These are phyloP conservation scores for Meloidogyne hapla DNA, from an alignment of 1,140 invertebrate genomes.

Conservation along the genomic window DNA sequence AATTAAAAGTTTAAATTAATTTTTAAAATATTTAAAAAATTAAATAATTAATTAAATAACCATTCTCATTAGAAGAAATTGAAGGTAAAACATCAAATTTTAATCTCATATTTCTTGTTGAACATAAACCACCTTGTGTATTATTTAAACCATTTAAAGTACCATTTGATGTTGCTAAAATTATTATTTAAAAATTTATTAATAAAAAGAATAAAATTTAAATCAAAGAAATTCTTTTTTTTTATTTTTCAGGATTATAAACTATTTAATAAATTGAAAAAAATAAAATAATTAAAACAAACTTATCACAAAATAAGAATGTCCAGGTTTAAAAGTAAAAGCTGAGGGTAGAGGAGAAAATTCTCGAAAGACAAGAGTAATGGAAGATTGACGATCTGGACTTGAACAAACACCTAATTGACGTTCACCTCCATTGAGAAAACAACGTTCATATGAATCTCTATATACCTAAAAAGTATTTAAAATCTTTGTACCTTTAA, in stretches of 20 bases:
- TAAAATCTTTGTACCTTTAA: neutral
- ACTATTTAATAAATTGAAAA: conserved; percentile 10
- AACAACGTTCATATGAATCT: conserved; percentile 49
- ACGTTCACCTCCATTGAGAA: conserved; percentile 32
- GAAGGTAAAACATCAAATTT: conserved; percentile 48
- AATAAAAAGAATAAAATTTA: too few relatives aligned
- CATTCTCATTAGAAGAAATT: neutral
- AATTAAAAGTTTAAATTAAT: too few relatives aligned
- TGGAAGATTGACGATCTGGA: conserved; percentile 47
- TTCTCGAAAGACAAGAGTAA: conserved; percentile 49
- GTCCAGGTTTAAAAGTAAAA: conserved; percentile 44
- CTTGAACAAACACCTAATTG: conserved; percentile 49
- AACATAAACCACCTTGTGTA: conserved; percentile 44
- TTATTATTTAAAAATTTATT: neutral
- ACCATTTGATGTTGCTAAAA: conserved; percentile 52
- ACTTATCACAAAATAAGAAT: conserved; percentile 51
- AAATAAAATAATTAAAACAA: conserved; percentile 20
- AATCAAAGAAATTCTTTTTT: too few relatives aligned
- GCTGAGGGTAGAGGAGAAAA: conserved; percentile 51
- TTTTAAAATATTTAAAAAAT: neutral
- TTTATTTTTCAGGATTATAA: too few relatives aligned
- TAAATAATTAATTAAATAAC: neutral
- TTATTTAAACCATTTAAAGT: conserved; percentile 43
- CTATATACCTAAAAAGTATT: conserved; percentile 40
- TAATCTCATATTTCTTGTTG: conserved; percentile 44